A percentile compares a stretch with the other conserved stretches of the same genome.
Conservation (phyloP, 53 echinoderm and acorn worm genomes). For the Holothuria leucospilota region DNA sequence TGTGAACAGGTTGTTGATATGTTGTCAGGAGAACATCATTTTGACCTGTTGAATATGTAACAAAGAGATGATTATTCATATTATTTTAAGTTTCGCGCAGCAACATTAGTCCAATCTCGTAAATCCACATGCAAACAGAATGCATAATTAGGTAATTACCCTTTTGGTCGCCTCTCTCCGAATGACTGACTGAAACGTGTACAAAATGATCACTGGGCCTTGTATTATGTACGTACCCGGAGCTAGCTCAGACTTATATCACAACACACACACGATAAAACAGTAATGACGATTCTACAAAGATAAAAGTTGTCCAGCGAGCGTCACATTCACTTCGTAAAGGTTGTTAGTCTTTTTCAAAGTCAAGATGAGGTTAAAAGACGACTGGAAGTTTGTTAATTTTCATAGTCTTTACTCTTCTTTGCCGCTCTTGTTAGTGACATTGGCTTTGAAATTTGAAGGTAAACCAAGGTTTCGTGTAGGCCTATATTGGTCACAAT, state of each 20-base stretch:
- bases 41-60: slow-evolving; percentile 11
- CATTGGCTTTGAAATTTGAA: slow-evolving; percentile 84
- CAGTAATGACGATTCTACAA: no score
- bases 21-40: slow-evolving; percentile 36
- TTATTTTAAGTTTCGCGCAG: slow-evolving; percentile 20
- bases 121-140: slow-evolving; percentile 3
- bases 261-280: no score
- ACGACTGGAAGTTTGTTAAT: slow-evolving; percentile 73
- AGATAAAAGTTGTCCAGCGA: no score
- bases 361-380: slow-evolving; percentile 18
- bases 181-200: slow-evolving; percentile 44
- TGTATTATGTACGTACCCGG: not conserved
- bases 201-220: slow-evolving; percentile 27
- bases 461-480: slow-evolving; percentile 37
- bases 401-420: slow-evolving; percentile 81
- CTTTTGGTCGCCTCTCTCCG: slow-evolving; percentile 1
- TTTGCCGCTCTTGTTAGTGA: slow-evolving; percentile 84
- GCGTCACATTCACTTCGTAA: no score
- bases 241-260: no score
- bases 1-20: slow-evolving; percentile 32
- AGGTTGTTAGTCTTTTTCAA: no score
- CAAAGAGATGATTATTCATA: slow-evolving; percentile 6
- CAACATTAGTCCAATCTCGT: slow-evolving; percentile 24
- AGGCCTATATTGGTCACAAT: no score
- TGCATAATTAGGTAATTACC: slow-evolving; percentile 39